Base-by-base conservation (phyloP, 2,797 vertebrate genomes). In the Myotis myotis region DNA sequence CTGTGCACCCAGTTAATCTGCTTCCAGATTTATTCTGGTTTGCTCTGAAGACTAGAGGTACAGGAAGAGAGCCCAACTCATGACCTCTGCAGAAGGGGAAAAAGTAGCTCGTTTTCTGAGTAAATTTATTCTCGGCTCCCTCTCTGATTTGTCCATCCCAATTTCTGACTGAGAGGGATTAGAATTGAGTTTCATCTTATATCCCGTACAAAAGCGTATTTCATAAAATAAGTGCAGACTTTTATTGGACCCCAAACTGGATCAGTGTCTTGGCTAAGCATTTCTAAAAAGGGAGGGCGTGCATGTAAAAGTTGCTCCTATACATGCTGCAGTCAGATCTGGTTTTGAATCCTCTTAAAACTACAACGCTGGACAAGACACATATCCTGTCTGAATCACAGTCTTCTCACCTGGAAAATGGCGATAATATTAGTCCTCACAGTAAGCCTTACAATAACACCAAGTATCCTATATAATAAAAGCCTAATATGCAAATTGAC, bases 181-280 rank as follows among this genome's bases (percentile, higher is more conserved):
- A 89, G 51, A 89, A 78, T 82, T 70, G 23, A 81, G 33, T 76
- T 47, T 83, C 19, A 81, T 93, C 47, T 47, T 92, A 33, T 62
- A 76, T 30, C 2, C 68, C 22, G 2, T n/a, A 72, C 13, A 96
- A 93, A 87, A 89, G 4, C 22, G 17, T 41, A 74, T 82, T 94
- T 94, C 78, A 47, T 75, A 74, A 95, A 96, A 51, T 51, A 38
- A 33, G n/a, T 66, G 3, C 82, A 76, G 22, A 70, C 87, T 92
- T 78, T 95, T 19, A 78, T 0, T 74, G 49, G 36, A 55, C 47
- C 3, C 16, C 2, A 30, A 82, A 80, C 60, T 62, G 81, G 25
- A 72, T 82, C 25, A 81, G n/a, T 2, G 8, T 78, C 89, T 72
- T 47, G 12, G 66, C 10, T 93, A 53, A 74, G n/a, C 22, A 28